phyloP scores from a whole-genome alignment of 2,888 invertebrate species.

The Synergus japonicus region DNA sequence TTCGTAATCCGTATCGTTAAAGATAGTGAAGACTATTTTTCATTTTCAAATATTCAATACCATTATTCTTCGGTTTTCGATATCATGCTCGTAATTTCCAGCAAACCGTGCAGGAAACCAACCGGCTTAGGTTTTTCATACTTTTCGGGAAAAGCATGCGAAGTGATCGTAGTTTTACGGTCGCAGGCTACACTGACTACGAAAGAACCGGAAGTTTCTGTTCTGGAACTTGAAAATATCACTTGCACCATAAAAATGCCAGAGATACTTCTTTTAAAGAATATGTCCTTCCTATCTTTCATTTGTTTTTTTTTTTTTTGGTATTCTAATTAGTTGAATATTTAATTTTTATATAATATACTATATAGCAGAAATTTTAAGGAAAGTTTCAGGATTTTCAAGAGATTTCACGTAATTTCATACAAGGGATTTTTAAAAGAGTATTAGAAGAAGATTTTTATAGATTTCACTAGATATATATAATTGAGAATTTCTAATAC shows the following conservation, averaged over 20 bases:
- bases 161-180: slow-evolving; percentile 34
- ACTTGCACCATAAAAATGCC: slow-evolving; percentile 22
- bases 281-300: neutral
- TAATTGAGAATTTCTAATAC: no score
- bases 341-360: no score
- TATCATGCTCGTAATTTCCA: slow-evolving; percentile 14
- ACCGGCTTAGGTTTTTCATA: neutral
- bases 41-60: slow-evolving; percentile 9
- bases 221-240: slow-evolving; percentile 27
- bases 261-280: neutral
- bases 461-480: no score
- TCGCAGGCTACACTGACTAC: slow-evolving; percentile 7
- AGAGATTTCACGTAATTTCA: no score
- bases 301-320: neutral
- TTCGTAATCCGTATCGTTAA: neutral
- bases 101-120: slow-evolving; percentile 21
- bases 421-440: no score
- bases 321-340: neutral
- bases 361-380: no score
- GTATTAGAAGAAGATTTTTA: no score
- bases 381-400: no score
- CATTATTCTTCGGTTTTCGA: slow-evolving; percentile 5
- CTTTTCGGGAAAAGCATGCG: neutral
- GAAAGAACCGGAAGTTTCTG: slow-evolving; percentile 18
- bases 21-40: neutral